Evolutionary conservation across 1,140 invertebrate genomes (phyloP).

Genomic region (Batillaria attramentaria): DNA sequence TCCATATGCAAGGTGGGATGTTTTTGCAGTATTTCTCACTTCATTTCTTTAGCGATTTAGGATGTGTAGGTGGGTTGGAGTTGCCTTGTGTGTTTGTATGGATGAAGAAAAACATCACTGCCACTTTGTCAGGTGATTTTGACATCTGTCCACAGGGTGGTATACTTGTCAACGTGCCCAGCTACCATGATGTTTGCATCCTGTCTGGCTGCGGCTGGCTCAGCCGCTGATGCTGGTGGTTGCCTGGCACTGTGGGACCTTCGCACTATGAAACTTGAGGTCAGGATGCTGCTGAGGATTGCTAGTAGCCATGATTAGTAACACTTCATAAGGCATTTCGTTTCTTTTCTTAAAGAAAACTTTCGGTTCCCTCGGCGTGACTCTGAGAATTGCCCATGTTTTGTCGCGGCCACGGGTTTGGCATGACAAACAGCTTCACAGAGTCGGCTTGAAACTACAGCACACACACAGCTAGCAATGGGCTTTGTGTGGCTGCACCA

Average conservation of each 20-base stretch:
- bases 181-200: slow-evolving; percentile 76
- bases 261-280: slow-evolving; percentile 77
- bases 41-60: too few species aligned
- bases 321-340: neutral
- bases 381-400: too few species aligned
- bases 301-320: neutral
- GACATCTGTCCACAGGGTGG: slow-evolving; percentile 66
- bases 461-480: too few species aligned
- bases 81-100: neutral
- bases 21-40: too few species aligned
- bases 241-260: slow-evolving; percentile 78
- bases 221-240: slow-evolving; percentile 70
- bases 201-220: slow-evolving; percentile 28
- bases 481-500: too few species aligned
- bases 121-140: neutral
- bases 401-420: too few species aligned
- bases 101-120: neutral
- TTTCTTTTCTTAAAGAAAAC: too few species aligned
- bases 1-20: slow-evolving; percentile 8
- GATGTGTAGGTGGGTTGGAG: too few species aligned
- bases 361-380: too few species aligned
- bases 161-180: slow-evolving; percentile 76
- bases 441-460: too few species aligned
- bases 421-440: too few species aligned
- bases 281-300: slow-evolving; percentile 53